phyloP scores from a whole-genome alignment of 2,888 invertebrate species.

The Melanargia galathea region DNA sequence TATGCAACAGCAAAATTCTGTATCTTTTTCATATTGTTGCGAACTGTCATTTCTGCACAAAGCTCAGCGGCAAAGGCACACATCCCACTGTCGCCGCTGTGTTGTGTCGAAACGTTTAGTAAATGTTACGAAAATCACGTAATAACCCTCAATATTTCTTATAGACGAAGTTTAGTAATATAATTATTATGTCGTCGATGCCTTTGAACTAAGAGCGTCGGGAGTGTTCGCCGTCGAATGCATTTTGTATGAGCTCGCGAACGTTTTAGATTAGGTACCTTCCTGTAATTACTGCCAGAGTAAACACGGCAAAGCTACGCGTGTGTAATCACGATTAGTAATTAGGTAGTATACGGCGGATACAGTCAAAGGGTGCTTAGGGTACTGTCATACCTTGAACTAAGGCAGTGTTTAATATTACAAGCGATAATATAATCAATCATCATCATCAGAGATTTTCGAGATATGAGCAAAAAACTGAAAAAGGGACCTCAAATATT shows the following conservation, averaged over 20 bases:
- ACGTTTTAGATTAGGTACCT: conserved; percentile 74
- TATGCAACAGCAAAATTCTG: no score
- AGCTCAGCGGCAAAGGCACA: no score
- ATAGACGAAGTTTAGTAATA: conserved; percentile 20
- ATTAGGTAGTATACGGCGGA: conserved; percentile 59
- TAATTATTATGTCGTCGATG: conserved; percentile 45
- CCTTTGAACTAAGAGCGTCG: conserved; percentile 41
- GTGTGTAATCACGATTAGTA: conserved; percentile 77
- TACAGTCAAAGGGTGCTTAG: conserved; percentile 41
- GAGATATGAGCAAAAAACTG: no score
- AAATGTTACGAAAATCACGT: not conserved
- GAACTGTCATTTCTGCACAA: no score
- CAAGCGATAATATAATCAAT: not conserved
- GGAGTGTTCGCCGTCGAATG: conserved; percentile 55
- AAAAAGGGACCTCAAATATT: no score
- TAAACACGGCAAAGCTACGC: conserved; percentile 59
- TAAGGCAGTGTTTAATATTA: not conserved
- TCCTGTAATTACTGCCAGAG: conserved; percentile 74
- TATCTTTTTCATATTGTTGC: no score
- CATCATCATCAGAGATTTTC: not conserved
- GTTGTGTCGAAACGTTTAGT: no score
- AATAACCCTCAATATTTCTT: not conserved
- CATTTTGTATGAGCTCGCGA: conserved; percentile 75
- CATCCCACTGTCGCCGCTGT: no score
- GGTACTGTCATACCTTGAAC: conserved; percentile 15